A percentile compares a stretch with the other conserved stretches of the same genome.
phyloP scores from a whole-genome alignment of 2,888 invertebrate species.

The Eretmocerus hayati region DNA sequence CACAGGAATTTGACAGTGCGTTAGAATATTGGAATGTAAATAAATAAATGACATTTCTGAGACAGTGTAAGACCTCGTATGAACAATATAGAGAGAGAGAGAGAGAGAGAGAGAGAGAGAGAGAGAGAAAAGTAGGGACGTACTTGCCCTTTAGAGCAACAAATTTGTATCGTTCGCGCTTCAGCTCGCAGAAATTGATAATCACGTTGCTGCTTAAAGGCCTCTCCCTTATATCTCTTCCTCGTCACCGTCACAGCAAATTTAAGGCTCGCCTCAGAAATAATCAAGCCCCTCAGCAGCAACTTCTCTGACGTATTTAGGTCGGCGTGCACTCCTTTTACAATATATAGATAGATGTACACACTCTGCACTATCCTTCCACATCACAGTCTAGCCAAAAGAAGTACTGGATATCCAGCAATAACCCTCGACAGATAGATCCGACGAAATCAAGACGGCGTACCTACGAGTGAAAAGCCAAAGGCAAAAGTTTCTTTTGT shows the following conservation, averaged over 20 bases:
- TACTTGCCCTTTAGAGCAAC: background rate
- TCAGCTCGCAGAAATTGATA: conserved; percentile 29
- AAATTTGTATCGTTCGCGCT: conserved; percentile 6
- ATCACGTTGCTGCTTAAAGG: conserved; percentile 31
- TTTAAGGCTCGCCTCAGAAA: conserved; percentile 8
- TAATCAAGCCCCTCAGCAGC: conserved; percentile 10
- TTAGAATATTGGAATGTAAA: no score
- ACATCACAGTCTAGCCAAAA: no score
- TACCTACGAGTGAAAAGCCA: no score
- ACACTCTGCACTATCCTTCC: no score
- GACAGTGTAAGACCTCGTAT: no score
- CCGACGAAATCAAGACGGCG: conserved; percentile 1
- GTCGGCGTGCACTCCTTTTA: conserved; percentile 2
- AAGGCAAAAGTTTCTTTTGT: conserved; percentile 10
- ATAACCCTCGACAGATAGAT: background rate
- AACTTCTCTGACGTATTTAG: conserved; percentile 11
- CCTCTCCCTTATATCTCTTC: conserved; percentile 3
- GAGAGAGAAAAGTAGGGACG: no score
- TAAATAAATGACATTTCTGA: no score
- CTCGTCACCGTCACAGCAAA: background rate
- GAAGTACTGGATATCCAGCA: background rate
- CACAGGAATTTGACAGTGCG: no score
- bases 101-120: no score
- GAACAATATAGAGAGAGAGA: no score
- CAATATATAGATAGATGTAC: no score